phyloP scores from a whole-genome alignment of 2,113 vertebrate genomes.

The Mesocricetus auratus region DNA sequence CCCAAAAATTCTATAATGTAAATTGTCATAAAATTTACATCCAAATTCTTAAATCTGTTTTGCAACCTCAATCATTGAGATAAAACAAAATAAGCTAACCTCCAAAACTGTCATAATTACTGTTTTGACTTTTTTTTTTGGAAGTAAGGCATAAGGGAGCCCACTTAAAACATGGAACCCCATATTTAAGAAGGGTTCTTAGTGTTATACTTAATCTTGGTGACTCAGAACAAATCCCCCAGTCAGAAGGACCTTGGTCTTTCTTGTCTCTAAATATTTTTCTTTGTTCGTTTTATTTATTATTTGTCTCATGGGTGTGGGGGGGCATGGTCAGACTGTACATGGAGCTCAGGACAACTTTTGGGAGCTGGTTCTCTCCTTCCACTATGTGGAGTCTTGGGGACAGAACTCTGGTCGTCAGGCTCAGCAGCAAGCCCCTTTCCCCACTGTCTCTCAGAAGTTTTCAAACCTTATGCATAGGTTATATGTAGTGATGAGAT shows the following conservation, averaged over 20 bases:
- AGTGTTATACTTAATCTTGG: neutral
- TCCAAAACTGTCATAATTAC: neutral
- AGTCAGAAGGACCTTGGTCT: neutral
- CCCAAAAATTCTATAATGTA: neutral
- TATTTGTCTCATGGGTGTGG: neutral
- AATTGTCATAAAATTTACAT: too few relatives aligned
- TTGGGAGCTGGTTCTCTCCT: neutral
- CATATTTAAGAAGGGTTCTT: neutral
- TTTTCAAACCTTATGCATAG: neutral
- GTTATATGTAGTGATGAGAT: neutral
- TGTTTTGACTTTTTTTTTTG: neutral
- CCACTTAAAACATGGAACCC: neutral
- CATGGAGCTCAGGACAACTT: neutral
- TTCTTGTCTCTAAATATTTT: neutral
- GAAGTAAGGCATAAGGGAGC: neutral
- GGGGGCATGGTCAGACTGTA: too few relatives aligned
- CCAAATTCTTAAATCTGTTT: constrained; percentile 31
- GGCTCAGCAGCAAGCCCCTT: neutral
- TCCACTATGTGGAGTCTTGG: neutral
- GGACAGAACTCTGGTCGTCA: neutral
- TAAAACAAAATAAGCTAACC: neutral
- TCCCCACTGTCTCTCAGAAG: neutral
- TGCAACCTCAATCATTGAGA: constrained; percentile 44
- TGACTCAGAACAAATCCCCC: neutral
- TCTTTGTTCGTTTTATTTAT: neutral